phyloP scores from a whole-genome alignment of 1,140 invertebrate genomes.

The Onthophagus taurus region DNA sequence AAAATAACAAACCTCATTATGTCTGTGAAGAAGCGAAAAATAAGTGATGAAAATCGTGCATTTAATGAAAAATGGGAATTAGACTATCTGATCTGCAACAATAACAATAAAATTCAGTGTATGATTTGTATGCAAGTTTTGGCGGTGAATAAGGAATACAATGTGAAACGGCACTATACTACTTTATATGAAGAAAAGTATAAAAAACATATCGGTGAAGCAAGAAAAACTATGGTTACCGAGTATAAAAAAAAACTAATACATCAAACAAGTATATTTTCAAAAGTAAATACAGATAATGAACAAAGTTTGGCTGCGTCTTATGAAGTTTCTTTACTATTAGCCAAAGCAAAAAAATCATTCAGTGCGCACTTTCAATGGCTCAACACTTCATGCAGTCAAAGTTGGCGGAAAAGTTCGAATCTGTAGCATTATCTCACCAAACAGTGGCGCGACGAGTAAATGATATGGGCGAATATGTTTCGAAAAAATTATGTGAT shows the following conservation, averaged over 20 bases:
- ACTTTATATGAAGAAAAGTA: background rate
- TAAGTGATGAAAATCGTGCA: too few relatives aligned
- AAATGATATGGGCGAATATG: constrained; percentile 15
- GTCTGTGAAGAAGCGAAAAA: too few relatives aligned
- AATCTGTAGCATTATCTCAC: constrained; percentile 14
- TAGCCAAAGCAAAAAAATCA: constrained; percentile 1
- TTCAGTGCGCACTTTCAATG: background rate
- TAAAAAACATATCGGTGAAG: background rate
- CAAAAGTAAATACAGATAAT: background rate
- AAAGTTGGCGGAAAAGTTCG: constrained; percentile 7
- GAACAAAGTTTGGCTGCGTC: background rate
- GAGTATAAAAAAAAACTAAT: background rate
- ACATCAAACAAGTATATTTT: constrained; percentile 1
- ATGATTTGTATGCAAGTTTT: too few relatives aligned
- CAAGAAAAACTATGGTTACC: background rate
- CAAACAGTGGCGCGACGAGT: constrained; percentile 13
- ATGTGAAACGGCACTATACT: background rate
- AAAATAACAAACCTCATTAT: too few relatives aligned
- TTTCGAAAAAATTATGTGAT: constrained; percentile 18
- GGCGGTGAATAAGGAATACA: too few relatives aligned
- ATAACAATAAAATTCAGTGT: too few relatives aligned
- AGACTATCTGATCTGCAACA: too few relatives aligned
- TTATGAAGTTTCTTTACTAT: background rate
- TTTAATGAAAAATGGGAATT: too few relatives aligned
- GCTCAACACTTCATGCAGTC: background rate